phyloP scores from a whole-genome alignment of 2,888 invertebrate species.

The Cataglyphis livida region DNA sequence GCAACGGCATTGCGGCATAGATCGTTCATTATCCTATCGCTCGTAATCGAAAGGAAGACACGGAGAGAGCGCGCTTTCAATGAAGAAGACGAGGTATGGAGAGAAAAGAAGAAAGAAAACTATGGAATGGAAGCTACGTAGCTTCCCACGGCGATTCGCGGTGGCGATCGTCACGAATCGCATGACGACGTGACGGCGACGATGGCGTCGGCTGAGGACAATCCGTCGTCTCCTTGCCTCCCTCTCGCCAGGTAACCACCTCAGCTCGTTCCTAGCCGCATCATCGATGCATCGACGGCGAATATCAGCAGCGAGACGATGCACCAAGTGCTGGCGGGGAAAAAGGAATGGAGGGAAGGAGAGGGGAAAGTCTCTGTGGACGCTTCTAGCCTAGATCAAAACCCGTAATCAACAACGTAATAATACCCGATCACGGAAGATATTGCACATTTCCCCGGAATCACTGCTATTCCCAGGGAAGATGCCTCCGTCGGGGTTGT shows the following conservation, averaged over 20 bases:
- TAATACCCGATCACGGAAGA: conserved; percentile 85
- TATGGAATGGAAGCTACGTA: conserved; percentile 34
- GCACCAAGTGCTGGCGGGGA: conserved; percentile 2
- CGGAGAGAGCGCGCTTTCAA: conserved; percentile 33
- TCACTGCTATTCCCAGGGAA: conserved; percentile 83
- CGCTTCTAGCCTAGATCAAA: conserved; percentile 81
- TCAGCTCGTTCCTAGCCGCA: conserved; percentile 33
- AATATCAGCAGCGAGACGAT: conserved; percentile 53
- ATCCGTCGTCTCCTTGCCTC: conserved; percentile 1
- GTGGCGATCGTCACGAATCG: conserved; percentile 79
- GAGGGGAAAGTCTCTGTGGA: conserved; percentile 53
- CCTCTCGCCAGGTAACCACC: neutral
- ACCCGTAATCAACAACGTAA: conserved; percentile 83
- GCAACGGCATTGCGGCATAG: conserved; percentile 71
- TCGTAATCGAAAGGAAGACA: conserved; percentile 57
- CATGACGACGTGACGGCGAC: conserved; percentile 74
- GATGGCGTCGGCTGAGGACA: conserved; percentile 57
- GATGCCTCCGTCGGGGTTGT: conserved; percentile 77
- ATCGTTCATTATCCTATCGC: conserved; percentile 62
- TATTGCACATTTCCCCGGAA: conserved; percentile 84
- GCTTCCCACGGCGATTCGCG: conserved; percentile 76
- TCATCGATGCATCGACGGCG: conserved; percentile 46
- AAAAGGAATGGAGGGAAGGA: neutral
- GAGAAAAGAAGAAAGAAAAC: conserved; percentile 15
- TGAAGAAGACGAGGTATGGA: conserved; percentile 11